A percentile compares a stretch with the other conserved stretches of the same genome.
phyloP scores from a whole-genome alignment of 2,113 vertebrate genomes.

The Pluvialis apricaria region DNA sequence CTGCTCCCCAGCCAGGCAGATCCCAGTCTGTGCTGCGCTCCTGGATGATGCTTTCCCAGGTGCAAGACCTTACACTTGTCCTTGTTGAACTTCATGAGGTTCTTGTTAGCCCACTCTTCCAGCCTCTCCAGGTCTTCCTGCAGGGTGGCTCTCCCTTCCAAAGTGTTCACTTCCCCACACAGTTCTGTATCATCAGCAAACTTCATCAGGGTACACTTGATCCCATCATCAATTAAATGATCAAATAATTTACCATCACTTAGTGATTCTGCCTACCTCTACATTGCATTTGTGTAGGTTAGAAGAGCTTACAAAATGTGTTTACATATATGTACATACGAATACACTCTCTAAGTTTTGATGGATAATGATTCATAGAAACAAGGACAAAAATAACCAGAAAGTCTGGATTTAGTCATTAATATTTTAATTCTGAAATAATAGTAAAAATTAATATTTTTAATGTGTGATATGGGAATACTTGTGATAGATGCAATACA shows the following conservation, averaged over 20 bases:
- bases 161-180: too few relatives aligned
- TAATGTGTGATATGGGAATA: not conserved
- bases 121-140: too few relatives aligned
- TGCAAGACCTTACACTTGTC: too few relatives aligned
- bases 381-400: not conserved
- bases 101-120: too few relatives aligned
- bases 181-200: not conserved
- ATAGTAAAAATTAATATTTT: not conserved
- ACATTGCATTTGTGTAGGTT: not conserved
- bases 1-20: too few relatives aligned
- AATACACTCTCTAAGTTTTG: not conserved
- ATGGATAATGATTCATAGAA: not conserved
- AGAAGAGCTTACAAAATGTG: not conserved
- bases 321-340: not conserved
- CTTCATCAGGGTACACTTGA: not conserved
- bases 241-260: not conserved
- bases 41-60: too few relatives aligned
- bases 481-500: not conserved
- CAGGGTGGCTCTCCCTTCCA: too few relatives aligned
- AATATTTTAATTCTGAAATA: not conserved
- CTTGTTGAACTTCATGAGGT: too few relatives aligned
- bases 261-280: not conserved
- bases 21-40: too few relatives aligned
- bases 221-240: not conserved
- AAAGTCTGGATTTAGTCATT: not conserved